These are phyloP conservation scores for Chiroxiphia lanceolata DNA, from an alignment of 2,797 vertebrate species.

Conservation along the genomic window DNA sequence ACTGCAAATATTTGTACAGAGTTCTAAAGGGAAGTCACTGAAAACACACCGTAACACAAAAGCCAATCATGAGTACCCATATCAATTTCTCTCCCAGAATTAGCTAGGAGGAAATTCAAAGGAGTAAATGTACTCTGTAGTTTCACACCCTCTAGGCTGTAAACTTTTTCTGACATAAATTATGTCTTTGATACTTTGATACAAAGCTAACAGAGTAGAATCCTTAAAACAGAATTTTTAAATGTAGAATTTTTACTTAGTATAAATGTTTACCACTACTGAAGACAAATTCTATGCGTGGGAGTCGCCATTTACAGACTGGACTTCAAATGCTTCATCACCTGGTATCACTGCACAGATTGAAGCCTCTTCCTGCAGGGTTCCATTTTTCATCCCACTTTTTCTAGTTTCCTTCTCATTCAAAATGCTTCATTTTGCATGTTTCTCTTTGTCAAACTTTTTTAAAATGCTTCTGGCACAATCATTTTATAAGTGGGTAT, in stretches of 20 bases:
- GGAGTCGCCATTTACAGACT: not conserved
- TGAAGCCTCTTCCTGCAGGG: not conserved
- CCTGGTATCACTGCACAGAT: not conserved
- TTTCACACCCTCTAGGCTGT: not conserved
- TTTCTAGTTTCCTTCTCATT: not conserved
- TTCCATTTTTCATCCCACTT: not conserved
- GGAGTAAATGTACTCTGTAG: not conserved
- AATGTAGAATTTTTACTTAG: not conserved
- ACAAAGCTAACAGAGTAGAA: not conserved
- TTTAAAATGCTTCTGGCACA: not conserved
- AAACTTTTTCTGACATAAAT: not conserved
- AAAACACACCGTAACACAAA: not conserved
- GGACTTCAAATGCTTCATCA: not conserved
- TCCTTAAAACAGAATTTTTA: not conserved
- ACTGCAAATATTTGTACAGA: not conserved
- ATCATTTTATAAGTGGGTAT: constrained; percentile 26
- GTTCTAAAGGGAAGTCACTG: not conserved
- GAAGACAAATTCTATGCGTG: not conserved
- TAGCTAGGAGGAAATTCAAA: not conserved
- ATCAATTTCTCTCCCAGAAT: not conserved
- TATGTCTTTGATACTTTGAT: not conserved
- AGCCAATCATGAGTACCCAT: not conserved
- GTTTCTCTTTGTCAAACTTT: not conserved
- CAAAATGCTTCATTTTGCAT: constrained; percentile 12
- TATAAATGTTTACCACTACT: not conserved